These are phyloP conservation scores for Ganaspis brasiliensis DNA, from an alignment of 2,888 invertebrate genomes.

Conservation along the genomic window DNA sequence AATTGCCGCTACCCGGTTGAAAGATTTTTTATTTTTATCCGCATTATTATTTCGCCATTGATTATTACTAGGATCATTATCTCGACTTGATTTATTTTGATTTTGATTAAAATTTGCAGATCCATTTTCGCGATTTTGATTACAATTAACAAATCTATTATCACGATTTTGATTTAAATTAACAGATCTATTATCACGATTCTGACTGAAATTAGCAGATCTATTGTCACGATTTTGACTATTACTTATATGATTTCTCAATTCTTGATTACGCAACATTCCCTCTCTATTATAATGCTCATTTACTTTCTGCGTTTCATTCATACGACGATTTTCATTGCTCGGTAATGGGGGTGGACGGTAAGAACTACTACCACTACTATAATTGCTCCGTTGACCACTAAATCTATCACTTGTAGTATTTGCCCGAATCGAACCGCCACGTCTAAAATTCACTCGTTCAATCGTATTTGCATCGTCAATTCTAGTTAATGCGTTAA, in stretches of 20 bases:
- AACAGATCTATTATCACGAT: no score
- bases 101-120: not conserved
- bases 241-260: not conserved
- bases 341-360: not conserved
- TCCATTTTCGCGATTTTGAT: not conserved
- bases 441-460: not conserved
- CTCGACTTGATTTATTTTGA: not conserved
- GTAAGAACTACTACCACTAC: not conserved
- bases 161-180: no score
- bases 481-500: not conserved
- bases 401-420: not conserved
- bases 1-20: not conserved
- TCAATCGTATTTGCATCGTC: not conserved
- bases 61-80: not conserved
- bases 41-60: not conserved
- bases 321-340: not conserved
- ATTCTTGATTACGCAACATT: not conserved
- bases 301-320: not conserved
- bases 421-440: not conserved
- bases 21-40: not conserved
- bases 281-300: not conserved
- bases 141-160: no score
- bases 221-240: no score
- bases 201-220: no score
- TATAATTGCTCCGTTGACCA: not conserved